Evolutionary conservation across 2,113 vertebrate genomes (phyloP), one percentile per base, ranked within the genome.

Genomic region (Cavia aperea): DNA sequence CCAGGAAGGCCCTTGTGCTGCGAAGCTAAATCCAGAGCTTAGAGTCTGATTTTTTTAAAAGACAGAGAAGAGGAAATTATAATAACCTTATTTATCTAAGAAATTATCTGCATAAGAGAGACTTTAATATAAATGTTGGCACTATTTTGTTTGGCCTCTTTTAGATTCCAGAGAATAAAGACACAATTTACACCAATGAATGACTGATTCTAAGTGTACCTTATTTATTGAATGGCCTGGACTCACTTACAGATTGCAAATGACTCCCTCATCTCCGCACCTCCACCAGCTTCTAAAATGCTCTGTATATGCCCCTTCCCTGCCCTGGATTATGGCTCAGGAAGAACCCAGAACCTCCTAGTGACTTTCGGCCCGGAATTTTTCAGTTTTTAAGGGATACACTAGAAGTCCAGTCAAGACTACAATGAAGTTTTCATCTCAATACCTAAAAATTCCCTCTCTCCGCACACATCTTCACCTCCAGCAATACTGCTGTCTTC

Each of bases 241-340:
- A 86, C 58, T 81, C 66, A 54, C 46, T 56, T 33, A 43, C 23
- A 68, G 56, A 23, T 33, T 72, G 86, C 39, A 88, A 90, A 58
- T 14, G 58, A 78, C 62, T 82, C 5, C 7, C 23, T 62, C 13
- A 36, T 31, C 0, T 7, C 3, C 0, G 0, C 33, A 5, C 0
- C 16, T 16, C 19, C 31, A 15, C 46, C 46, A 51, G 46, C 6
- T 19, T 84, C 29, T 24, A 26, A 65, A 75, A 66, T 46, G 11
- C 68, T 9, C 19, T 11, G 19, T 29, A 39, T 0, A 4, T 63
- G 3, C 62, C 1, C 10, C n/a, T 90, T 75, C 9, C 23, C 12
- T 78, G 33, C 3, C 15, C 16, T 88, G 51, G 12, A 29, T 46
- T 46, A 65, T 7, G 39, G 56, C 56, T 66, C 49, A 33, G 58